Conservation (phyloP, 2,113 vertebrate genomes). For the Bos taurus region DNA sequence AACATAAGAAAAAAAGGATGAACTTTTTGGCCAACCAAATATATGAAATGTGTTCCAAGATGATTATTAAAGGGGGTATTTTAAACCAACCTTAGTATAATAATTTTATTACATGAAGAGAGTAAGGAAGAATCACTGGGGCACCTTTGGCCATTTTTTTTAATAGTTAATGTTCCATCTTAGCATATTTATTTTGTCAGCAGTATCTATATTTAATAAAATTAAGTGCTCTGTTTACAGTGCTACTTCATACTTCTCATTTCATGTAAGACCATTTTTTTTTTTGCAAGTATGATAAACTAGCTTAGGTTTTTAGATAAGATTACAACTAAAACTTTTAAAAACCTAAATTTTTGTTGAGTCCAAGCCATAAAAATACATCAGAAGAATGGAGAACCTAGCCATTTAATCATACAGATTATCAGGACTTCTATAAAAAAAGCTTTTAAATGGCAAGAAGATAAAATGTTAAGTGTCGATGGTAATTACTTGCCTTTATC, state of each 20-base stretch:
- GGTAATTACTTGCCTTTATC: constrained; percentile 39
- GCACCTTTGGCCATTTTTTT: neutral
- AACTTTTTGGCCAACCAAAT: neutral
- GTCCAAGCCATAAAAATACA: neutral
- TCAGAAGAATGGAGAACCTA: neutral
- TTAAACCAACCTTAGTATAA: neutral
- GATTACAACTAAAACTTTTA: constrained; percentile 37
- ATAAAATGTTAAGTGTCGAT: constrained; percentile 45
- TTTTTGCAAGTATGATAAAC: constrained; percentile 26
- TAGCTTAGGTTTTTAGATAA: constrained; percentile 41
- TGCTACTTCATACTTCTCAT: neutral
- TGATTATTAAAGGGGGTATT: neutral
- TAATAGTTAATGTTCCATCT: neutral
- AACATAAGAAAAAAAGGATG: neutral
- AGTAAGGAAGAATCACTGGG: neutral
- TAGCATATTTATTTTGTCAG: neutral
- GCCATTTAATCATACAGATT: constrained; percentile 53
- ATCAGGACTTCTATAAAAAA: constrained; percentile 53
- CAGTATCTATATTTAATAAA: neutral
- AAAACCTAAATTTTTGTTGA: constrained; percentile 34
- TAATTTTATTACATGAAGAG: neutral
- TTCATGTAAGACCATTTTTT: neutral
- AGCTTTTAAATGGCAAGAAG: constrained; percentile 43
- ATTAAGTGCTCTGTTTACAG: neutral
- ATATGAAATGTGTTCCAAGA: neutral